Conservation (phyloP, 2,797 vertebrate genomes). For the Acrocephalus scirpaceus region DNA sequence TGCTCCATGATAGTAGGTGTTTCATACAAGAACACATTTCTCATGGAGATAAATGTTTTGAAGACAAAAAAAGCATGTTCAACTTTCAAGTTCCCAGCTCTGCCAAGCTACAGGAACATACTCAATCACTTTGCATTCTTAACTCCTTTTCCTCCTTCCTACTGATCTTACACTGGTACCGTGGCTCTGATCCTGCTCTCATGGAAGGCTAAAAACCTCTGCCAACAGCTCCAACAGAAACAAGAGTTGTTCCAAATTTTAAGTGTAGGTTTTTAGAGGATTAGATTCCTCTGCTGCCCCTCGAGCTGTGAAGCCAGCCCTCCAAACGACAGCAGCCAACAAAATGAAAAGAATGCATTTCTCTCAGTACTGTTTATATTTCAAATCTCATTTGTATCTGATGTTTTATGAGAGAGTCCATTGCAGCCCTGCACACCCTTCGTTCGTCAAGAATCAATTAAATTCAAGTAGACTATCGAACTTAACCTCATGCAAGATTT, state of each 20-base stretch:
- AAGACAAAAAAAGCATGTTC: neutral
- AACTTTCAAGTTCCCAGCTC: neutral
- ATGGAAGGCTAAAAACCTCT: neutral
- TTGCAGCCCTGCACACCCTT: slow-evolving; percentile 51
- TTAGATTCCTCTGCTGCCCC: slow-evolving; percentile 27
- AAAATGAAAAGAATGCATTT: slow-evolving; percentile 19
- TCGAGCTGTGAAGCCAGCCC: neutral
- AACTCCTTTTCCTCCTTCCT: neutral
- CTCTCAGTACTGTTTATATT: slow-evolving; percentile 34
- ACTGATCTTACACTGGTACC: neutral
- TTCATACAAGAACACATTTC: neutral
- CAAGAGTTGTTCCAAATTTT: slow-evolving; percentile 16
- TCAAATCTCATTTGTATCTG: slow-evolving; percentile 34
- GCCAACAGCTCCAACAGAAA: slow-evolving; percentile 32
- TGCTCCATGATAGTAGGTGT: neutral
- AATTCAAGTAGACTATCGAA: slow-evolving; percentile 71
- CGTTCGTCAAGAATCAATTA: slow-evolving; percentile 57
- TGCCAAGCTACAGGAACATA: neutral
- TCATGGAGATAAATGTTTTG: neutral
- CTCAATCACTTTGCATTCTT: neutral
- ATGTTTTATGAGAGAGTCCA: slow-evolving; percentile 17
- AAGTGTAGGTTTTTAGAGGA: slow-evolving; percentile 40
- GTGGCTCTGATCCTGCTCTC: neutral
- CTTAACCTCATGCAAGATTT: slow-evolving; percentile 71
- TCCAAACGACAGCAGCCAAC: neutral